Conservation (phyloP, 1,140 invertebrate genomes). For the Ceratina calcarata region DNA sequence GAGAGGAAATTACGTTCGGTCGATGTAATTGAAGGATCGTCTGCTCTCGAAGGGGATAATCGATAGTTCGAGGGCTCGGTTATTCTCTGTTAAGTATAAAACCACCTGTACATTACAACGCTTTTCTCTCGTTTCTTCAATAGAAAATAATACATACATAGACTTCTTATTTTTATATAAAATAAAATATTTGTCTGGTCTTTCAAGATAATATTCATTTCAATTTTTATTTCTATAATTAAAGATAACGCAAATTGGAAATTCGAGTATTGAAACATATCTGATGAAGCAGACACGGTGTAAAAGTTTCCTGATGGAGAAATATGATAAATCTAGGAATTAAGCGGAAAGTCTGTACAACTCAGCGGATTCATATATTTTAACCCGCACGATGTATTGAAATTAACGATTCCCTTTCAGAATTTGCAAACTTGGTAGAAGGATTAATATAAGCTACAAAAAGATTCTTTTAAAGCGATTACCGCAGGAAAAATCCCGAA, state of each 20-base stretch:
- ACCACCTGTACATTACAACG: neutral
- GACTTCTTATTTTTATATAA: too few species aligned
- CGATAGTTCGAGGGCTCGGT: neutral
- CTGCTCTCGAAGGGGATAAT: neutral
- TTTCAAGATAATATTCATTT: too few species aligned
- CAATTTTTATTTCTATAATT: too few species aligned
- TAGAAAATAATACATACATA: too few species aligned
- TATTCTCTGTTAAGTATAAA: neutral
- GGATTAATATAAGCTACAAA: neutral
- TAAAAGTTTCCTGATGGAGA: neutral
- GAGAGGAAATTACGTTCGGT: conserved; percentile 23
- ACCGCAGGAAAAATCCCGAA: neutral
- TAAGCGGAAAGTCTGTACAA: neutral
- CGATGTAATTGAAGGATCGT: conserved; percentile 18
- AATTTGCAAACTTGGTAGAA: neutral
- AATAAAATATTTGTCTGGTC: too few species aligned
- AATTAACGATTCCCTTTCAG: neutral
- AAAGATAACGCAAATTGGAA: neutral
- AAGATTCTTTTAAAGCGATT: neutral
- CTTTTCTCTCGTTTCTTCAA: neutral
- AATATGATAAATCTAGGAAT: neutral
- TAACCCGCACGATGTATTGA: neutral
- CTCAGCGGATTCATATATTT: neutral
- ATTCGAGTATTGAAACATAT: neutral
- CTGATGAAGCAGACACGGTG: neutral